Evolutionary conservation across 2,797 vertebrate species (phyloP).

Genomic region (Manis crassicaudata): DNA sequence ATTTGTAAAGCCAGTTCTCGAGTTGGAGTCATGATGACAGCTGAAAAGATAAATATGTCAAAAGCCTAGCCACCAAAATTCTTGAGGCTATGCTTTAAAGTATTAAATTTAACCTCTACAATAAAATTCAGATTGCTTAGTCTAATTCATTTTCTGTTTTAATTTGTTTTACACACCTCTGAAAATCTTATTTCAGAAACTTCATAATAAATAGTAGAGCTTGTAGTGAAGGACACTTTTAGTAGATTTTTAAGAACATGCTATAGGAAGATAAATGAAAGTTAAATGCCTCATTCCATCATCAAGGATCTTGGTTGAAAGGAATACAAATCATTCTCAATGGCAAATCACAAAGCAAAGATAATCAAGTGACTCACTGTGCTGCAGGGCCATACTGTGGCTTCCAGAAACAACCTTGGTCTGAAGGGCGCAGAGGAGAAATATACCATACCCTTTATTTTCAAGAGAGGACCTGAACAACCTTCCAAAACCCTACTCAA

Average conservation of each 20-base stretch:
- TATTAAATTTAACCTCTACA: neutral
- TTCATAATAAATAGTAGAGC: neutral
- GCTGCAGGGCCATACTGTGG: neutral
- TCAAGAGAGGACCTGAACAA: slow-evolving; percentile 38
- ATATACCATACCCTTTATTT: neutral
- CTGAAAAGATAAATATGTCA: slow-evolving; percentile 85
- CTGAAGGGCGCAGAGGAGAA: slow-evolving; percentile 28
- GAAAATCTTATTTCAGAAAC: slow-evolving; percentile 40
- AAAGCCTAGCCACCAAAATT: slow-evolving; percentile 30
- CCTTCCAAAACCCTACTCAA: slow-evolving; percentile 62
- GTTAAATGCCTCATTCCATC: slow-evolving; percentile 30
- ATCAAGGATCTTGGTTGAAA: neutral
- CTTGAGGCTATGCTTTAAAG: neutral
- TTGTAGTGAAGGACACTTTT: neutral
- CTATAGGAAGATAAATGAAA: slow-evolving; percentile 55
- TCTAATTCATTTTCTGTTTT: slow-evolving; percentile 14
- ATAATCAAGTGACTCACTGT: slow-evolving; percentile 56
- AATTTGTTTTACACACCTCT: neutral
- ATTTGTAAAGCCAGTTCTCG: slow-evolving; percentile 98
- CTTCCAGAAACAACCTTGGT: slow-evolving; percentile 37
- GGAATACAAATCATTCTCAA: slow-evolving; percentile 51
- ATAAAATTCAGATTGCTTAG: neutral
- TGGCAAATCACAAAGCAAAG: slow-evolving; percentile 56
- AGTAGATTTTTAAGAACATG: slow-evolving; percentile 38
- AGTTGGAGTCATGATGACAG: slow-evolving; percentile 98